Conservation (phyloP, 2,797 vertebrate species). For the Mionectes olivaceus region DNA sequence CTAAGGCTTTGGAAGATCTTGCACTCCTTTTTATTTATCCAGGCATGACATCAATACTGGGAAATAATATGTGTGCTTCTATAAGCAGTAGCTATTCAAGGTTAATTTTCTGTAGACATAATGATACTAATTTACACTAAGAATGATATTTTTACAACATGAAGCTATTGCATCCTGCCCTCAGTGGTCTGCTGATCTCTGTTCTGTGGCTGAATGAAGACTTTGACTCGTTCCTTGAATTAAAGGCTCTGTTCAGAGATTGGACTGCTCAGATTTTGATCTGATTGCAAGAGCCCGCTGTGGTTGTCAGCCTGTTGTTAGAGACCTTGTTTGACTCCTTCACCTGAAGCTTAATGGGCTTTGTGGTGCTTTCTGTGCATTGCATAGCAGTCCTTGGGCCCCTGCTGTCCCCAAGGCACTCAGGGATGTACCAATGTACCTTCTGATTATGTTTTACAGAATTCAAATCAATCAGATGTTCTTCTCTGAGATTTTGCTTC, state of each 20-base stretch:
- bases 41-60: neutral
- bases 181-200: neutral
- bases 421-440: neutral
- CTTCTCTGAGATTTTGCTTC: neutral
- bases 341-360: constrained; percentile 48
- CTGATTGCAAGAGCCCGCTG: neutral
- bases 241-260: neutral
- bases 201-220: neutral
- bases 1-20: neutral
- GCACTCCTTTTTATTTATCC: neutral
- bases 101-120: neutral
- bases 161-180: neutral
- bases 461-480: constrained; percentile 21
- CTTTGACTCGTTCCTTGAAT: neutral
- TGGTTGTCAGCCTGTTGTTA: constrained; percentile 27
- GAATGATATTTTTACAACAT: neutral
- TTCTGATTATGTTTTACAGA: constrained; percentile 44
- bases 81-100: neutral
- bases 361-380: neutral
- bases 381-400: constrained; percentile 18
- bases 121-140: neutral
- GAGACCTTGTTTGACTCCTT: constrained; percentile 49
- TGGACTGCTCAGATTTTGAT: neutral
- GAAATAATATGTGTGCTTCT: neutral
- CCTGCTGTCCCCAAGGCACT: constrained; percentile 14